Evolutionary conservation across 2,888 invertebrate species (phyloP), one percentile per base, ranked within the genome.

Genomic region (Campoplex nolae): DNA sequence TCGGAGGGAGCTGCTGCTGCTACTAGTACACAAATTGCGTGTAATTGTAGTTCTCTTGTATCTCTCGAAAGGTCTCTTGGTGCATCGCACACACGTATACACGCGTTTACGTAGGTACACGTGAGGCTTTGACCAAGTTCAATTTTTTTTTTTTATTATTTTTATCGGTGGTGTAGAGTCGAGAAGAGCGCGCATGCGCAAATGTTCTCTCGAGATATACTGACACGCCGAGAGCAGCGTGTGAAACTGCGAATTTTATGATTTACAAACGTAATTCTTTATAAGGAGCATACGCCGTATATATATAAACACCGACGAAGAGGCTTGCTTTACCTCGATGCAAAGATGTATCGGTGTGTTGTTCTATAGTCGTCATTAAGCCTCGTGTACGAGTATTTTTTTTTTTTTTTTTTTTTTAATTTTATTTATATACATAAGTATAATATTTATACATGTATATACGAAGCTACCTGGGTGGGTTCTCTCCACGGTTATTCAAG

Each of bases 191-290:
- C 28, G 48, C 75, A 35, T 70, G 70, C 71, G 71, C 58, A 75
- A 48, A 74, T 38, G 7, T 48, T 58, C 45, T 56, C 54, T 73
- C 28, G 48, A 71, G 38, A 62, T 68, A 62, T 68, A 42, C 51
- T 74, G 88, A 83, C 84, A 82, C 65, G 75, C 86, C 18, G 62
- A 73, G 83, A 68, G 84, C 86, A 91, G 90, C 92, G 91, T 92
- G 92, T 91, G 92, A 92, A 93, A 91, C 91, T 90, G 91, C 90
- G 91, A 92, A 93, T 92, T 92, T 92, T 91, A 91, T 91, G 92
- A 92, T 91, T 92, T 91, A 90, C 90, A 90, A 91, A 90, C 91
- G 89, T 70, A 88, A 89, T 90, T 88, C 89, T 90, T 89, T 91
- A 84, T 87, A 84, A 77, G 81, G 84, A 58, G 74, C 78, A 86